Percentiles rank a stretch among this genome's conserved stretches.
Evolutionary conservation across 2,888 invertebrate genomes (phyloP).

Genomic region (Heliconius erato): DNA sequence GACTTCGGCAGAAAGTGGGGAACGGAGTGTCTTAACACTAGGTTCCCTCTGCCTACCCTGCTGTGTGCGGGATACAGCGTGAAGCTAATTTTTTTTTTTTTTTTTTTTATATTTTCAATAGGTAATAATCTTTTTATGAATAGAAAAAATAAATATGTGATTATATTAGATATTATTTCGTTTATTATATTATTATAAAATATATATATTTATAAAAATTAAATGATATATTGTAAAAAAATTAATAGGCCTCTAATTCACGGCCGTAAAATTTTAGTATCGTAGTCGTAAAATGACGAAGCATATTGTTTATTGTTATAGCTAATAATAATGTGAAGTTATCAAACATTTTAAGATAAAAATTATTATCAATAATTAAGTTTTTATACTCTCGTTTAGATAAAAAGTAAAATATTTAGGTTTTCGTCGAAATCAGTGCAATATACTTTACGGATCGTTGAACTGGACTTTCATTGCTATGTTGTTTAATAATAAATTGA

Average conservation of each 20-base stretch:
- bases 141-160: too few relatives aligned
- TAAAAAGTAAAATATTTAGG: neutral
- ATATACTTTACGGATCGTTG: neutral
- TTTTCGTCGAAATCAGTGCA: neutral
- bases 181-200: neutral
- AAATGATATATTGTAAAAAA: neutral
- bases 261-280: conserved; percentile 4
- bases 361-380: neutral
- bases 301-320: neutral
- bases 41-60: too few relatives aligned
- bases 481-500: neutral
- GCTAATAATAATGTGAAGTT: neutral
- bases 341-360: neutral
- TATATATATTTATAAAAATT: neutral
- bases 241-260: neutral
- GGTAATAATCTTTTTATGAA: too few relatives aligned
- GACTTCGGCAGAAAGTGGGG: too few relatives aligned
- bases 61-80: too few relatives aligned
- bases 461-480: neutral
- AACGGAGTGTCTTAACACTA: too few relatives aligned
- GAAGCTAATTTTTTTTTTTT: too few relatives aligned
- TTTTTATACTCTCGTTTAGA: conserved; percentile 3
- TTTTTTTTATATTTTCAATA: too few relatives aligned
- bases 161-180: neutral
- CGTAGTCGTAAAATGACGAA: neutral